These are phyloP conservation scores for Galago senegalensis DNA, from an alignment of 2,797 vertebrate species.

Conservation along the genomic window DNA sequence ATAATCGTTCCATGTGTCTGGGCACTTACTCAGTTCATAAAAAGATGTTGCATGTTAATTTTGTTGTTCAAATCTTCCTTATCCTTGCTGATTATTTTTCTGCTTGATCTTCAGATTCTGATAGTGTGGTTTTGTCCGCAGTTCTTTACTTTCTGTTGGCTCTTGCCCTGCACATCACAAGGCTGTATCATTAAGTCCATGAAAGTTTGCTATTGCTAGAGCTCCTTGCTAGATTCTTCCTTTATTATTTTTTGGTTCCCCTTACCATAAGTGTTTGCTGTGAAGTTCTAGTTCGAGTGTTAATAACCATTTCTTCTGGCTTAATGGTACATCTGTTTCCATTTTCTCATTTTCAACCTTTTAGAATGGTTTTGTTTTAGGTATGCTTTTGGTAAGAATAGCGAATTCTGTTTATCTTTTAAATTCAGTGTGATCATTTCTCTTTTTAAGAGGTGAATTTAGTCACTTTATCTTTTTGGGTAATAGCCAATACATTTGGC, in stretches of 20 bases:
- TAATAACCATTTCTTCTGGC: not conserved
- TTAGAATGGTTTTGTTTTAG: not conserved
- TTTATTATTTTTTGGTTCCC: not conserved
- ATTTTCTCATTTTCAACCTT: not conserved
- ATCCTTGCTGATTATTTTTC: slow-evolving; percentile 20
- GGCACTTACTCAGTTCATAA: not conserved
- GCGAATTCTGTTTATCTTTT: not conserved
- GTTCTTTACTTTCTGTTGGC: not conserved
- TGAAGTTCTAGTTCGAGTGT: not conserved
- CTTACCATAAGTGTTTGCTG: not conserved
- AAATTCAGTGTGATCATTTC: not conserved
- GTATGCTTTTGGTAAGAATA: not conserved
- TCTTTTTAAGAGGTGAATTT: not conserved
- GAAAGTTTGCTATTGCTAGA: not conserved
- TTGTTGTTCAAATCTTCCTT: slow-evolving; percentile 30
- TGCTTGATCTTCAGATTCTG: slow-evolving; percentile 35
- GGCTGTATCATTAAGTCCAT: not conserved
- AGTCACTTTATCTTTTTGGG: not conserved
- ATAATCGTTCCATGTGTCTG: not conserved
- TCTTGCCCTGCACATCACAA: not conserved
- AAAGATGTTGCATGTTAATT: not conserved
- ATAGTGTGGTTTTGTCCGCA: not conserved
- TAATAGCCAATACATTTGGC: not conserved
- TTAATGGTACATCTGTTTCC: not conserved
- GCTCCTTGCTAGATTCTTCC: not conserved